Base-by-base conservation (phyloP, 2,888 invertebrate species). In the Synanthedon formicaeformis region DNA sequence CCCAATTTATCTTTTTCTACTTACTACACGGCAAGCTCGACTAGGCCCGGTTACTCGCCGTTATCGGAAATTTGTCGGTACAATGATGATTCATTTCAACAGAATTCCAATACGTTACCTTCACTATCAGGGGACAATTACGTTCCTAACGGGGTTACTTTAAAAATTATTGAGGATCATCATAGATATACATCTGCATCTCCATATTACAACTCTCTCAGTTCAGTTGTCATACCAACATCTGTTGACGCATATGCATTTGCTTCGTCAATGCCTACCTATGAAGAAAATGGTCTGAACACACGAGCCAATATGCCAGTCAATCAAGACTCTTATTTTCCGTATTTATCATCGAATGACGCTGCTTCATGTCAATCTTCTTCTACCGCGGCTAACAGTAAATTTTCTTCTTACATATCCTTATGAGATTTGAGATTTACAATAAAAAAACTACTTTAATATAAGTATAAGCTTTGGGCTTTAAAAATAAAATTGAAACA, bases 41-140 rank as follows among this genome's bases (percentile, higher is more conserved):
- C 63, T 58, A 77, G 78, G 57, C 63, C 75, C 54, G 67, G 73
- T 79, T 87, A 85, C 81, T 84, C 87, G 79, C 75, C 84, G 48
- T 75, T 84, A 69, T 58, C 82, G 45, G 85, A 86, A 57, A 76
- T 77, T 78, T 84, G 84, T 81, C 81, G 85, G 59, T 84, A 81
- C 64, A 78, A 65, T 69, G 85, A 87, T 83, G 87, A 87, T 61
- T 82, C 84, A 85, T 60, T 84, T 67, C 73, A 77, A 56, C 68
- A 72, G 57, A 82, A 77, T 78, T 68, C 81, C 60, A 72, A 66
- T 60, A 69, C 76, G 52, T 60, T 85, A 62, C 65, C 80, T 52
- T 60, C 80, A 56, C 54, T 85, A 54, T 57, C 74, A 58, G 65
- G 81, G 56, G 87, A 87, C 66, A 82, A 68, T 58, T 86, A 86